Base-by-base conservation (phyloP, 2,888 invertebrate species). In the Dexiosoma caninum region DNA sequence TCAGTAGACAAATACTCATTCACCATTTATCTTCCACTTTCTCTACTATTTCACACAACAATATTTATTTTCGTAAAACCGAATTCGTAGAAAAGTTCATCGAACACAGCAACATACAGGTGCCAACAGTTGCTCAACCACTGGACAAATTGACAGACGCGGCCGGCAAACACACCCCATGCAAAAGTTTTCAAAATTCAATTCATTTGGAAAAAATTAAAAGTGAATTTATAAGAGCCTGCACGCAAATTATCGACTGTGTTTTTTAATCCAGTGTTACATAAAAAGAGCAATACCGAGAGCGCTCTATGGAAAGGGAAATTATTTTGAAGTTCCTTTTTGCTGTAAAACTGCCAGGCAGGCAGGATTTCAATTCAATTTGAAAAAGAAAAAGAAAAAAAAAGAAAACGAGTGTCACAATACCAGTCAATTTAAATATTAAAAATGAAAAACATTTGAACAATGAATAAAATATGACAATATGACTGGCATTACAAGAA, bases 141-240 rank as follows among this genome's bases (percentile, higher is more conserved):
- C 55, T 46, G 62, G 60, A 62, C 53, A 77, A 70, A 64, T 64
- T 64, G 37, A 55, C 21, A 76, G 44, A 44, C 59, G 42, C 40
- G 30, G n/a, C n/a, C n/a, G n/a, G n/a, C n/a, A n/a, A 51, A 14
- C 27, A 30, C 35, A 49, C 66, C 49, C 2, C 23, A 14, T 37
- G 40, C 55, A 42, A 37, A 9, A 57, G 30, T 66, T 37, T 71
- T 44, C 19, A 42, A 77, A 70, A 70, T 70, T 57, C 59, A 51
- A 74, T 75, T 79, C 59, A 79, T 69, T 74, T 79, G 51, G 79
- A 79, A 66, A 70, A 75, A 70, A 60, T 70, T 79, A 70, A 79
- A 79, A 79, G 51, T 75, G 64, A 66, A 66, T 70, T 75, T 70
- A 21, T 69, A 27, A 69, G 37, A 40, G 59, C 16, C 21, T 40